Conservation (phyloP, 2,888 invertebrate genomes). For the Thera britannica region DNA sequence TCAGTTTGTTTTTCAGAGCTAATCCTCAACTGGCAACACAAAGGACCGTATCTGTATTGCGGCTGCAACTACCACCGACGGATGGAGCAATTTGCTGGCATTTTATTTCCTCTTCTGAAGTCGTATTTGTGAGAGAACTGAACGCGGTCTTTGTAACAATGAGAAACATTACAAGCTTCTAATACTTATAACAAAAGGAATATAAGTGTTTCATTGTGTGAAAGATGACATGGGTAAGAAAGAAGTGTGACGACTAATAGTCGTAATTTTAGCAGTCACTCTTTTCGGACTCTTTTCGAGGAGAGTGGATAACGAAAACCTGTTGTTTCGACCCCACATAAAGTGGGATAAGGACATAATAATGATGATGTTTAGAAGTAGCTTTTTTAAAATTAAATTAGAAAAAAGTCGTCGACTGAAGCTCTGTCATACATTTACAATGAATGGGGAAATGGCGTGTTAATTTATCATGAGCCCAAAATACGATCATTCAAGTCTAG, state of each 20-base stretch:
- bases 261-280: too few relatives aligned
- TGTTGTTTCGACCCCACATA: too few relatives aligned
- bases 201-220: not conserved
- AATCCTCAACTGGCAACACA: constrained; percentile 22
- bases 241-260: too few relatives aligned
- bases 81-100: constrained; percentile 26
- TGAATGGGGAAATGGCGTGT: not conserved
- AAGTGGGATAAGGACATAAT: too few relatives aligned
- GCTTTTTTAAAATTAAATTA: not conserved
- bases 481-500: not conserved
- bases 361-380: not conserved
- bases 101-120: constrained; percentile 21
- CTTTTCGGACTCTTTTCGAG: too few relatives aligned
- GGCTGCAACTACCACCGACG: constrained; percentile 13
- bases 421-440: not conserved
- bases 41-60: constrained; percentile 14
- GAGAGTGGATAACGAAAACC: too few relatives aligned
- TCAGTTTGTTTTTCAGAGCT: constrained; percentile 25
- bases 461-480: not conserved
- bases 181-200: constrained; percentile 13
- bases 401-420: not conserved
- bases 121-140: constrained; percentile 22
- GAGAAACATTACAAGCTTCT: constrained; percentile 7
- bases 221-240: too few relatives aligned
- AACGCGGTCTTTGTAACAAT: constrained; percentile 4